Base-by-base conservation (phyloP, 2,113 vertebrate genomes). In the Piprites chloris region DNA sequence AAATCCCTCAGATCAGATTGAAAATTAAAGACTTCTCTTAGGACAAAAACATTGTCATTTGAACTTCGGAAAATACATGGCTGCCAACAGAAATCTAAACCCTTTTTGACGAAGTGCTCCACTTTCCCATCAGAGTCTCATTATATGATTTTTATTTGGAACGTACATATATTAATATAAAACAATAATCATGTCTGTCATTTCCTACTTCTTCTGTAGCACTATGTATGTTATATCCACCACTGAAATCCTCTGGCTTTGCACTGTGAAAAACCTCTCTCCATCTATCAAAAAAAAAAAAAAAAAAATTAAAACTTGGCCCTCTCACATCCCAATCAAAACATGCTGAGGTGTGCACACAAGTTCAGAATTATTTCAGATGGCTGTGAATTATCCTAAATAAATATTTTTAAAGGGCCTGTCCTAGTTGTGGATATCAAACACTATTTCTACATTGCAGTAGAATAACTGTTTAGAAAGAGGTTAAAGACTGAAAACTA, bases 1-100 rank as follows among this genome's bases (percentile, higher is more conserved):
- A 96, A 97, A 96, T 97, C 76, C 91, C 68, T 94, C 32, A 39
- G 90, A 94, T 97, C 95, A 96, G 86, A 92, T 59, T 84, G 95
- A 98, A 98, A 98, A 97, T 97, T 96, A 97, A 97, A 98, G 94
- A 89, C 89, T 94, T 96, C 77, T 97, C 75, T 84, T 91, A 86
- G 96, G 95, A 95, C 84, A 97, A 97, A 89, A 92, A 87, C 56
- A 94, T 27, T 95, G 96, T 94, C 95, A 97, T 95, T 96, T 96
- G 93, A 93, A 95, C 63, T 89, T 85, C 66, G 66, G 91, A 96
- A 97, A 96, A 97, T 69, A 92, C 17, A 86, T 3, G 62, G 62
- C 46, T 96, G 72, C 75, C 47, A 97, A 94, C 7, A 89, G 91
- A 96, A 95, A 92, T 96, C 87, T 86, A 78, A 94, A 78, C 73